These are phyloP conservation scores for Neodontobutis hainanensis DNA, from an alignment of 2,113 vertebrate species.

Conservation along the genomic window DNA sequence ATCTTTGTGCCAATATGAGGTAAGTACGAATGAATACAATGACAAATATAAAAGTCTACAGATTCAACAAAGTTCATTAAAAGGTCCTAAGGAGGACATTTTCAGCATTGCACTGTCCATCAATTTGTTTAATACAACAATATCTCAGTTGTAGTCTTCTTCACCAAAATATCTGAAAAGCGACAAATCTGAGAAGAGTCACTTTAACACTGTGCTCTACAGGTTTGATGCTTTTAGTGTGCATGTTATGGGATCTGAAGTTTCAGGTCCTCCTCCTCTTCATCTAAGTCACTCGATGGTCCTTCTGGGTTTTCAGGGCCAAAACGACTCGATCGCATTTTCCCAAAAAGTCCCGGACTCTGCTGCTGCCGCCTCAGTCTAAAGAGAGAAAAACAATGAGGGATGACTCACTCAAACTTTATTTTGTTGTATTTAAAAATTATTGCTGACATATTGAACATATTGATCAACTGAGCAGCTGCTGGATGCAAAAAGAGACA, in stretches of 20 bases:
- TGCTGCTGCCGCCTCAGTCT: conserved; percentile 95
- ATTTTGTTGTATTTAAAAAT: too few species aligned
- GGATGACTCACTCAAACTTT: background rate
- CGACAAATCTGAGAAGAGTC: background rate
- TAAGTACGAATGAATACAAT: conserved; percentile 19
- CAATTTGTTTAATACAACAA: background rate
- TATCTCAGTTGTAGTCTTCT: conserved; percentile 6
- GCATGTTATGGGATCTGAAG: conserved; percentile 87
- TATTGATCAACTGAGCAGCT: too few species aligned
- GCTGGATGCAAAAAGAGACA: too few species aligned
- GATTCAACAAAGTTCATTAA: conserved; percentile 3
- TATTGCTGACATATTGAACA: too few species aligned
- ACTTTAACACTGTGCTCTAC: background rate
- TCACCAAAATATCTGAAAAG: background rate
- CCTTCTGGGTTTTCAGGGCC: conserved; percentile 82
- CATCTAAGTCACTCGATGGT: conserved; percentile 85
- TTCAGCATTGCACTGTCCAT: background rate
- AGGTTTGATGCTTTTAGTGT: conserved; percentile 2
- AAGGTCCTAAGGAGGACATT: background rate
- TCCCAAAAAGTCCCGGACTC: conserved; percentile 86
- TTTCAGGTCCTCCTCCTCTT: conserved; percentile 90
- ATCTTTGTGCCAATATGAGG: conserved; percentile 12
- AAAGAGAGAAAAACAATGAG: background rate
- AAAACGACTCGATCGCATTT: conserved; percentile 88
- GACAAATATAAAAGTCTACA: conserved; percentile 6